Evolutionary conservation across 2,888 invertebrate genomes (phyloP).

Genomic region (Malacosoma neustria): DNA sequence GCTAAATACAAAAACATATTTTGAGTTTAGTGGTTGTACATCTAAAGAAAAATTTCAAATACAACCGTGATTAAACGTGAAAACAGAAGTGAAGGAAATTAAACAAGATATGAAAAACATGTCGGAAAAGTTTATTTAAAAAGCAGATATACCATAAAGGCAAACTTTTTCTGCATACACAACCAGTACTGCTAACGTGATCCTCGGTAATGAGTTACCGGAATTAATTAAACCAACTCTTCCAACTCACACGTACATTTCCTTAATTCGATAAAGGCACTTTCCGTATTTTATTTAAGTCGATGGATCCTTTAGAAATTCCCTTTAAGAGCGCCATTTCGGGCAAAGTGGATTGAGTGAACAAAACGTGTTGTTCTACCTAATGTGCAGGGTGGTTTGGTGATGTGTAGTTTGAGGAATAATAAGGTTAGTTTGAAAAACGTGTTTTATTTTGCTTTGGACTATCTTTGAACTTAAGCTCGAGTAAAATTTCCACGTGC

Average conservation of each 20-base stretch:
- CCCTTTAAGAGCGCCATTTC: background rate
- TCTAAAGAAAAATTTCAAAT: too few relatives aligned
- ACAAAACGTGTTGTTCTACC: background rate
- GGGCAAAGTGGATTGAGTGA: background rate
- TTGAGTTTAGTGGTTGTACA: too few relatives aligned
- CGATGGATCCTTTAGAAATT: background rate
- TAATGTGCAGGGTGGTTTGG: background rate
- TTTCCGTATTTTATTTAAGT: constrained; percentile 2
- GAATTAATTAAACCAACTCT: constrained; percentile 17
- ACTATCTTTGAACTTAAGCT: too few relatives aligned
- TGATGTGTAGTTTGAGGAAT: background rate
- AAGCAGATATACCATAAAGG: background rate
- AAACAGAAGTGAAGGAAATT: too few relatives aligned
- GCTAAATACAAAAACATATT: too few relatives aligned
- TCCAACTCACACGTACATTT: constrained; percentile 9
- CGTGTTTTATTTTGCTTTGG: too few relatives aligned
- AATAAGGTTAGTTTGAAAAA: too few relatives aligned
- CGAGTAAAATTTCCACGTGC: too few relatives aligned
- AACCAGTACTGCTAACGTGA: background rate
- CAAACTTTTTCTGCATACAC: background rate
- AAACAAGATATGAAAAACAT: too few relatives aligned
- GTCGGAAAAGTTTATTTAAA: too few relatives aligned
- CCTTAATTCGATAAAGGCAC: constrained; percentile 9
- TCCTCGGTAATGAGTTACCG: background rate
- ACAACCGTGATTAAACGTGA: too few relatives aligned